phyloP scores from a whole-genome alignment of 2,888 invertebrate genomes.

The Teleiodes luculella region DNA sequence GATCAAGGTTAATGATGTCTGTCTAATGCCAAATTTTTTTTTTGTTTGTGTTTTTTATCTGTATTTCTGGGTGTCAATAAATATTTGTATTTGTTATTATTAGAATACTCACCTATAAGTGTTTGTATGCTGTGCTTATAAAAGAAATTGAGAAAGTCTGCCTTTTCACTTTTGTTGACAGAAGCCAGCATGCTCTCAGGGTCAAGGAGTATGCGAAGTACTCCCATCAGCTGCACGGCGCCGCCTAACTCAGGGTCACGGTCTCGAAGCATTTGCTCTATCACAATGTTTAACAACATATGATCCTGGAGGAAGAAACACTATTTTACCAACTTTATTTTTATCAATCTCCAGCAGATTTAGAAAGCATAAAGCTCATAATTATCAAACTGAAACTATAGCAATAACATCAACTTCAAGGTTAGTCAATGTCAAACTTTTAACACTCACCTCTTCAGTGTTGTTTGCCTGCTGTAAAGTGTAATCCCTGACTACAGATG shows the following conservation, averaged over 20 bases:
- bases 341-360: no score
- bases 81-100: no score
- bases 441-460: slow-evolving; percentile 86
- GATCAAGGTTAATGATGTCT: not conserved
- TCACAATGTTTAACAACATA: slow-evolving; percentile 96
- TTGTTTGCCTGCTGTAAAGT: slow-evolving; percentile 94
- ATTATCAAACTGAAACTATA: not conserved
- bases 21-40: no score
- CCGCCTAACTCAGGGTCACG: slow-evolving; percentile 98
- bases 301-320: slow-evolving; percentile 84
- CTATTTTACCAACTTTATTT: no score
- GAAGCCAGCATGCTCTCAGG: slow-evolving; percentile 98
- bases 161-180: slow-evolving; percentile 96
- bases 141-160: slow-evolving; percentile 98
- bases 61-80: no score
- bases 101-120: slow-evolving; percentile 85
- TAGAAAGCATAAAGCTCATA: no score
- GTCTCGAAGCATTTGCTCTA: slow-evolving; percentile 98
- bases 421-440: slow-evolving; percentile 16
- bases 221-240: slow-evolving; percentile 97
- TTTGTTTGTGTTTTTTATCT: no score
- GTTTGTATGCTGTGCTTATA: slow-evolving; percentile 99
- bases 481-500: slow-evolving; percentile 97
- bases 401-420: slow-evolving; percentile 6
- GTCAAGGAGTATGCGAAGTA: slow-evolving; percentile 93